Percentiles rank a stretch among this genome's conserved stretches.
Conservation (phyloP, 2,888 invertebrate species). For the Dryobotodes eremita region DNA sequence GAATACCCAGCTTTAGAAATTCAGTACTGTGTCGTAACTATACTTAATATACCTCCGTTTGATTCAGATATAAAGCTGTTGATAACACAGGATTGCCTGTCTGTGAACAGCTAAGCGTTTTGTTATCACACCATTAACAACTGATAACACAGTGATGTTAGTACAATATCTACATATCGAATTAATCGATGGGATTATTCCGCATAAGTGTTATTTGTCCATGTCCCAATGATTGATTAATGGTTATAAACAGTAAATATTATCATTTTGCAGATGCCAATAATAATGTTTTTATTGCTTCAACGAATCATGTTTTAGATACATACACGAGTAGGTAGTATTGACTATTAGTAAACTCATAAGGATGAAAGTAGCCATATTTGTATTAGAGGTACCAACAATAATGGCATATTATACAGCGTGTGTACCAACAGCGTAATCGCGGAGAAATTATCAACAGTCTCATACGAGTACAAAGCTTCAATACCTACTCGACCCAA, state of each 20-base stretch:
- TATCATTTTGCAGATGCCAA: slow-evolving; percentile 47
- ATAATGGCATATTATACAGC: neutral
- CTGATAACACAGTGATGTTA: slow-evolving; percentile 63
- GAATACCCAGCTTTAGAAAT: neutral
- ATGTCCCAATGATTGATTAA: slow-evolving; percentile 68
- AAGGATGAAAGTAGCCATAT: neutral
- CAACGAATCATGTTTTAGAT: slow-evolving; percentile 25
- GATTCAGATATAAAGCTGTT: slow-evolving; percentile 40
- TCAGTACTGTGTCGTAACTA: neutral
- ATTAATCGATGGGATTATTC: slow-evolving; percentile 70
- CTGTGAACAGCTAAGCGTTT: slow-evolving; percentile 60
- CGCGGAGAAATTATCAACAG: neutral
- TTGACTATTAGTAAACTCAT: neutral
- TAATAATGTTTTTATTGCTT: slow-evolving; percentile 57
- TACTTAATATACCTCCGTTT: slow-evolving; percentile 41
- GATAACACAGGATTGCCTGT: slow-evolving; percentile 53
- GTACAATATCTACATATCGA: slow-evolving; percentile 55
- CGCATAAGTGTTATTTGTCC: slow-evolving; percentile 65
- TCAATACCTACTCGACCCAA: neutral
- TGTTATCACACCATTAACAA: slow-evolving; percentile 71
- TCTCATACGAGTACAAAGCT: neutral
- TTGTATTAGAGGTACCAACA: neutral
- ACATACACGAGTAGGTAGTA: neutral
- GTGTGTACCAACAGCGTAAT: neutral
- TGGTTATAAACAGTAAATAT: slow-evolving; percentile 58